Evolutionary conservation across 2,888 invertebrate species (phyloP), one percentile per base, ranked within the genome.

Genomic region (Chloroclysta siterata): DNA sequence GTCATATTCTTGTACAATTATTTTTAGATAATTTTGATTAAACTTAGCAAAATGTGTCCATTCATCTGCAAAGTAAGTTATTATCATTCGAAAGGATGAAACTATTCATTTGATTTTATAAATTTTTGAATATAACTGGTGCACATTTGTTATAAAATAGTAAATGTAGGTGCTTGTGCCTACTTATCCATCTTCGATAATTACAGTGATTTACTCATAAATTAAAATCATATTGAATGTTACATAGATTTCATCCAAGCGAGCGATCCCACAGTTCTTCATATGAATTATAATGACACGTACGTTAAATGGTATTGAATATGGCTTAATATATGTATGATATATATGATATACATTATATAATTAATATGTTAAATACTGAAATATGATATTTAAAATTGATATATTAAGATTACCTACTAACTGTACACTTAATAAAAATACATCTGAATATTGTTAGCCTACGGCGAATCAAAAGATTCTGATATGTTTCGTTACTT

Each of bases 401-500:
- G 55, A 70, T 54, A 48, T 63, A 44, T 53, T 71, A 71, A 76
- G 72, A 63, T 65, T 78, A 78, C 66, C 15, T 63, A 78, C 65
- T 28, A 63, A 69, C 77, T 85, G 76, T 86, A 89, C 84, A 87
- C 74, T 78, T 81, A 80, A 82, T 70, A 74, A 70, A 76, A 71
- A 73, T 77, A 71, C 66, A 72, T 67, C 69, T 59, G 69, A 75
- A 67, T 69, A 71, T 75, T 57, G 82, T 86, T 88, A 89, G 8
- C 33, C 92, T 94, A 94, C 59, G 83, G 80, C 94, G 95, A 94
- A 94, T 93, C 94, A 94, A 91, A 87, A 92, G 94, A 94, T 94
- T 94, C 95, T 95, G 95, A 95, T 95, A 95, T 95, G 95, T 95
- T 93, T 94, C 93, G 94, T 95, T 95, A 95, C 94, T 95, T 94